Base-by-base conservation (phyloP, 2,113 vertebrate genomes). In the Hemiscyllium ocellatum region DNA sequence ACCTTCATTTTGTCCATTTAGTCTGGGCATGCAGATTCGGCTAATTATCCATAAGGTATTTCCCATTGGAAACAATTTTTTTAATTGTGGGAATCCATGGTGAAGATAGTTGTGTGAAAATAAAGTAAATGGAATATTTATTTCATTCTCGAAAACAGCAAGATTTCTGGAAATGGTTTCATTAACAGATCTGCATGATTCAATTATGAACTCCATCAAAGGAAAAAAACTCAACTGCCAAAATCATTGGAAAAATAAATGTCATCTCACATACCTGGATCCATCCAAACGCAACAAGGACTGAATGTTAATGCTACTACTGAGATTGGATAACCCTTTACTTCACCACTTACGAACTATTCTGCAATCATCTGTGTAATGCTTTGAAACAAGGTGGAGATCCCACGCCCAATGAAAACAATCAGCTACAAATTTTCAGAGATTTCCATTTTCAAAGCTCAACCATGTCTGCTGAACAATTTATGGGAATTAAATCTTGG, bases 1-100 rank as follows among this genome's bases (percentile, higher is more conserved):
- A 95, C 37, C 47, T 50, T 72, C 26, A 24, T 72, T 52, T 95
- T 33, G 94, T 47, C 94, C 66, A 50, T 19, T 50, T 42, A 72
- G 12, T 24, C 66, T 72, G 47, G 47, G 68, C 4, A 8, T 17
- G 50, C 94, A 26, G 94, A 76, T 95, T 72, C 94, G 69, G 94
- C 94, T 95, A 95, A 95, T 95, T 95, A 95, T 72, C 94, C 68
- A 50, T 52, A 13, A 72, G 94, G 94, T 69, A 95, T 95, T 70
- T 70, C 42, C 69, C 68, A 95, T 72, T 95, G 94, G 42, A 95
- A 70, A 72, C 94, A 95, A 26, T 33, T 29, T 95, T 52, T 61
- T 76, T 76, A 29, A 95, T 50, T 95, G 69, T 52, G 94, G 94
- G 69, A 95, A 33, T 95, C 69, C 22, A 15, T 26, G 52, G 90